These are phyloP conservation scores for Musca domestica DNA, from an alignment of 1,140 invertebrate species.

Conservation along the genomic window DNA sequence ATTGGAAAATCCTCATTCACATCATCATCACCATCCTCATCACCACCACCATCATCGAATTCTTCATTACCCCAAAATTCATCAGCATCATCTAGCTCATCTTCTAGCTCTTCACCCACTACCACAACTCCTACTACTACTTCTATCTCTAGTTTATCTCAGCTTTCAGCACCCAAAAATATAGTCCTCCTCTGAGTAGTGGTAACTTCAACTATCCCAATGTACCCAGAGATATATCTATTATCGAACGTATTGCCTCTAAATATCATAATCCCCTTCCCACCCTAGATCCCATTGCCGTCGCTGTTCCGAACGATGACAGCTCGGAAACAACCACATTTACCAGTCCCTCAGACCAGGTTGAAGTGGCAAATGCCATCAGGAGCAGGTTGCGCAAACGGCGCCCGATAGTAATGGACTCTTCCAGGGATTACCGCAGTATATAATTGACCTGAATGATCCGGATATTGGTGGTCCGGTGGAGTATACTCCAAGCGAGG, in stretches of 20 bases:
- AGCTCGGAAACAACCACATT: conserved; percentile 6
- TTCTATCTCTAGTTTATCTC: conserved; percentile 9
- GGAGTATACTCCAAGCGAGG: conserved; percentile 35
- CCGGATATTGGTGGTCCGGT: conserved; percentile 44
- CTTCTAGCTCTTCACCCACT: conserved; percentile 28
- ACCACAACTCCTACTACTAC: background rate
- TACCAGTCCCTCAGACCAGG: conserved; percentile 26
- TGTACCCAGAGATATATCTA: conserved; percentile 24
- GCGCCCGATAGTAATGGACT: conserved; percentile 16
- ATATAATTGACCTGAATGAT: conserved; percentile 43
- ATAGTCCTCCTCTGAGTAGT: conserved; percentile 22
- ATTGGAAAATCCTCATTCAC: no score
- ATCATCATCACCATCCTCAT: no score
- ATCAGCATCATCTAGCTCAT: conserved; percentile 24
- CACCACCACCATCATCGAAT: background rate
- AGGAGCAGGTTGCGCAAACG: conserved; percentile 28
- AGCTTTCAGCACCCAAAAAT: conserved; percentile 16
- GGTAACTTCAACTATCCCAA: conserved; percentile 32
- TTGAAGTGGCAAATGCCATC: conserved; percentile 49
- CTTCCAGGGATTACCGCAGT: conserved; percentile 36
- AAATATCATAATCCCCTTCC: conserved; percentile 48
- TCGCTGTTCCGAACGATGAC: conserved; percentile 34
- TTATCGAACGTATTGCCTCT: conserved; percentile 30
- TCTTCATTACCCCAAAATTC: conserved; percentile 9
- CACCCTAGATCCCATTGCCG: conserved; percentile 51